These are phyloP conservation scores for Acrossocheilus wenchowensis DNA, from an alignment of 2,797 vertebrate genomes.

Conservation along the genomic window DNA sequence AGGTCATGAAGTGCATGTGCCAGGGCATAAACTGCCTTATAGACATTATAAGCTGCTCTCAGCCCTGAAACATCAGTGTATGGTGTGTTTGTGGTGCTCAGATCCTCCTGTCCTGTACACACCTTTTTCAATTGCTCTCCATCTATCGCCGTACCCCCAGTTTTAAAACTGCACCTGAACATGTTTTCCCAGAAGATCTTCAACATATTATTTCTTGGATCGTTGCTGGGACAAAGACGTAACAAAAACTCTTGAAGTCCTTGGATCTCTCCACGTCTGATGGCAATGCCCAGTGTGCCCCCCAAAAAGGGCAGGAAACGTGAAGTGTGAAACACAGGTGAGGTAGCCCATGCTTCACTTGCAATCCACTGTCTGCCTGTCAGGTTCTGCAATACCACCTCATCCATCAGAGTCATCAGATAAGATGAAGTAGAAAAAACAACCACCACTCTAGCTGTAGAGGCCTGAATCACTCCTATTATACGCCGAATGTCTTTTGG, in stretches of 20 bases:
- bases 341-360: slow-evolving; percentile 32
- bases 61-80: background rate
- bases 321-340: slow-evolving; percentile 40
- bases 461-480: slow-evolving; percentile 45
- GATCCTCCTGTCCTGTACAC: slow-evolving; percentile 57
- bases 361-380: slow-evolving; percentile 1
- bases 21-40: slow-evolving; percentile 31
- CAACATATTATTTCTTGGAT: slow-evolving; percentile 51
- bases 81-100: background rate
- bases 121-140: slow-evolving; percentile 24
- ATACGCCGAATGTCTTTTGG: slow-evolving; percentile 50
- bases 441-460: slow-evolving; percentile 61
- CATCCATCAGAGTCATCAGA: slow-evolving; percentile 56
- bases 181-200: slow-evolving; percentile 51
- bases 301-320: slow-evolving; percentile 51
- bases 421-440: slow-evolving; percentile 55
- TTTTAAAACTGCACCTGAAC: slow-evolving; percentile 56
- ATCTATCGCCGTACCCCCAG: background rate
- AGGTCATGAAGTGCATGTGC: slow-evolving; percentile 44
- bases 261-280: slow-evolving; percentile 71
- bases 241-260: slow-evolving; percentile 67
- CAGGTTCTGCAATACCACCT: slow-evolving; percentile 44
- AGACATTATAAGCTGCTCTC: slow-evolving; percentile 6
- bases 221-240: slow-evolving; percentile 40
- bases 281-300: slow-evolving; percentile 63